A percentile compares a stretch with the other conserved stretches of the same genome.
phyloP scores from a whole-genome alignment of 2,888 invertebrate species.

The Allygus modestus region DNA sequence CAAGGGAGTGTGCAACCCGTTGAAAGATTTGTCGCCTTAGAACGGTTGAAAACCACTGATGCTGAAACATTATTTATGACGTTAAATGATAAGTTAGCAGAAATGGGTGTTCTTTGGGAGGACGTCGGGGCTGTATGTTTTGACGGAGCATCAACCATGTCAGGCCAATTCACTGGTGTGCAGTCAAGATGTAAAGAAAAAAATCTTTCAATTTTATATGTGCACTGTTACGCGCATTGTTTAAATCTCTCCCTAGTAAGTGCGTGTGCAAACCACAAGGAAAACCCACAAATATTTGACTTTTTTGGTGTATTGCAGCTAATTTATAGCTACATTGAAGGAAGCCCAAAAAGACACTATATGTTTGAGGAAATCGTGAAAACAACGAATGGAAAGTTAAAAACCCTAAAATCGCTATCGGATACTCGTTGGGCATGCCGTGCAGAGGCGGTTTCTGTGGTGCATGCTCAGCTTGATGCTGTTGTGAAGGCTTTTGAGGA shows the following conservation, averaged over 20 bases:
- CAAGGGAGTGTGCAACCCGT: too few species aligned
- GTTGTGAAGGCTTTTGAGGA: not conserved
- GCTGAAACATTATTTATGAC: too few species aligned
- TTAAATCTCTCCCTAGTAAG: constrained; percentile 62
- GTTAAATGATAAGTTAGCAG: too few species aligned
- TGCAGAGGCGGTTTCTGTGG: constrained; percentile 28
- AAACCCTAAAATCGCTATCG: constrained; percentile 26
- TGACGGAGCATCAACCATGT: constrained; percentile 64
- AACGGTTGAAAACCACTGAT: too few species aligned
- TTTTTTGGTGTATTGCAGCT: constrained; percentile 63
- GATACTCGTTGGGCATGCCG: constrained; percentile 23
- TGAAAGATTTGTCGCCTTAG: too few species aligned
- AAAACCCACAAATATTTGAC: too few species aligned
- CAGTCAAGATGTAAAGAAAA: constrained; percentile 63
- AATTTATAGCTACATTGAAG: constrained; percentile 64
- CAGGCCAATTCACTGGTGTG: constrained; percentile 62
- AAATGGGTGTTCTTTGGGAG: constrained; percentile 48
- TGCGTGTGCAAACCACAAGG: not conserved
- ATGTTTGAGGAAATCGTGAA: constrained; percentile 82
- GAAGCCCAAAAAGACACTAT: constrained; percentile 64
- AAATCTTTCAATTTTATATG: constrained; percentile 58
- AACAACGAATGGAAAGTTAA: constrained; percentile 70
- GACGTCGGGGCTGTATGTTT: constrained; percentile 61
- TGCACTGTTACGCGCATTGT: constrained; percentile 62
- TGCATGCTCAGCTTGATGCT: not conserved